Evolutionary conservation across 1,140 invertebrate genomes (phyloP), one percentile per base, ranked within the genome.

Genomic region (Bombus confusus): DNA sequence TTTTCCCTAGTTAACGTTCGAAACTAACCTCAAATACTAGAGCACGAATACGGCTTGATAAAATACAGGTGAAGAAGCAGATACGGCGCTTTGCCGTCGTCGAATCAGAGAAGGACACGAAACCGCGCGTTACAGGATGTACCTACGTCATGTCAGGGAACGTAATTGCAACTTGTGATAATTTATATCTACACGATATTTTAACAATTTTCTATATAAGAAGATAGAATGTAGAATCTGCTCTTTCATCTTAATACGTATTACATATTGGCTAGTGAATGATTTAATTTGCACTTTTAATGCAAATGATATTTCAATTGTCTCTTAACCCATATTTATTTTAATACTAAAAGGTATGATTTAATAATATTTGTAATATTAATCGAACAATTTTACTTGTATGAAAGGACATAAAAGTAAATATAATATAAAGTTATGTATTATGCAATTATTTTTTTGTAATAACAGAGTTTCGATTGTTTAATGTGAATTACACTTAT

Each of bases 41-140:
- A n/a, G 31, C 13, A 59, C 47, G 52, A 69, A 83, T 41, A 34
- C 13, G 13, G 39, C 18, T 34, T 39, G 39, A 76, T 13, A 34
- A 69, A 57, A 25, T 34, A 37, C 37, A 78, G 68, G 22, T 52
- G 34, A 77, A 83, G 75, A 77, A 83, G 75, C 41, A 72, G 43
- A 68, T 37, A n/a, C 52, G 41, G 66, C 77, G 80, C 64, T 59
- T 47, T 22, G 2, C 77, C 41, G 78, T 64, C 71, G 88, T 88
- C 92, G 92, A 93, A 93, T 92, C 92, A 93, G 87, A 89, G 76
- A 39, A 52, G 68, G 84, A 90, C 92, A 92, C 92, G 92, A 88
- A 80, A 25, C 37, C 77, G 80, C 28, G 15, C 41, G 31, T 34
- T 78, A 78, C 43, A 62, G 47, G 41, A 52, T 41, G 22, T 10